Conservation (phyloP, 2,113 vertebrate species). For the Brienomyrus longianalis region DNA sequence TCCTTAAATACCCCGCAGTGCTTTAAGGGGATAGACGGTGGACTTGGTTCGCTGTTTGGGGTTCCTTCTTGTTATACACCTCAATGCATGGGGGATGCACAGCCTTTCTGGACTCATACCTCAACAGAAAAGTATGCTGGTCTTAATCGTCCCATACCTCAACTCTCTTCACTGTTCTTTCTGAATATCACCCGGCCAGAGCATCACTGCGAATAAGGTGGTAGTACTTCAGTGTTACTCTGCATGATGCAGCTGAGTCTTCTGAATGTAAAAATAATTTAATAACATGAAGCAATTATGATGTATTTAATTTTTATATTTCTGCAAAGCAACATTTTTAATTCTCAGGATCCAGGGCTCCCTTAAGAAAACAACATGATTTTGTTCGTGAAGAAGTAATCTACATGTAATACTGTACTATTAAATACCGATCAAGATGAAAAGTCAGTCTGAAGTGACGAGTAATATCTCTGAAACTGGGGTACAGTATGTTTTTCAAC, state of each 20-base stretch:
- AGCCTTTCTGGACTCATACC: not conserved
- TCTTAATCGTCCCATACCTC: not conserved
- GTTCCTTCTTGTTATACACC: not conserved
- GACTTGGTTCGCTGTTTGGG: not conserved
- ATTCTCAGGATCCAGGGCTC: not conserved
- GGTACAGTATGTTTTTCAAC: not conserved
- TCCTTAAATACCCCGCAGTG: not conserved
- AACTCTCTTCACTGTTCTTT: not conserved
- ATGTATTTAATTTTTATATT: not conserved
- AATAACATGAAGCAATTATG: not conserved
- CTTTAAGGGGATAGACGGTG: not conserved
- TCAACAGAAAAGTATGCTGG: not conserved
- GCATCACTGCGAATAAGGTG: not conserved
- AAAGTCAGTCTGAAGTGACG: not conserved
- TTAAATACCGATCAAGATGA: not conserved
- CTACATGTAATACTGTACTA: not conserved
- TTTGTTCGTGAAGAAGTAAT: not conserved
- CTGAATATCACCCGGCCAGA: not conserved
- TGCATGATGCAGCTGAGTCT: not conserved
- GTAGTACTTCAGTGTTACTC: not conserved
- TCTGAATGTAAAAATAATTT: not conserved
- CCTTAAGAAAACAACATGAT: not conserved
- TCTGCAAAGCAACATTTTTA: not conserved
- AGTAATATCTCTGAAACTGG: not conserved
- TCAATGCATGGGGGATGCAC: not conserved